Evolutionary conservation across 2,888 invertebrate genomes (phyloP).

Genomic region (Mycogona germanica): DNA sequence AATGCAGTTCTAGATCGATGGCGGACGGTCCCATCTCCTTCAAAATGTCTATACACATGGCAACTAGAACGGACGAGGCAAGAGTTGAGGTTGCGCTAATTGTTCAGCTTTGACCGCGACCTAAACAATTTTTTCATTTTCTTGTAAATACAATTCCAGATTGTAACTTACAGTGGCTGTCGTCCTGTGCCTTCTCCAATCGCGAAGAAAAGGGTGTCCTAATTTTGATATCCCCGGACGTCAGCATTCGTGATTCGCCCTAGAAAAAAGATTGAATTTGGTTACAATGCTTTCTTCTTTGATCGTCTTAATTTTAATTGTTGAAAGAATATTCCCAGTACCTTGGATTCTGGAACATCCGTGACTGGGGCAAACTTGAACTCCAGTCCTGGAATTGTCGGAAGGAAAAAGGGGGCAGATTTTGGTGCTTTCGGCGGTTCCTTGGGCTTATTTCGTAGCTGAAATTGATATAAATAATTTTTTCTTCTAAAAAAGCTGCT

Average conservation of each 20-base stretch:
- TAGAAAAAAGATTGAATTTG: background rate
- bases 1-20: constrained; percentile 76
- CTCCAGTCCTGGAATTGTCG: constrained; percentile 71
- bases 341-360: background rate
- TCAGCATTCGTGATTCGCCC: constrained; percentile 5
- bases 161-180: constrained; percentile 23
- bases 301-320: background rate
- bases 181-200: constrained; percentile 22
- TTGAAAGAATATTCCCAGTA: background rate
- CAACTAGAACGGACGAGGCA: background rate
- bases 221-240: constrained; percentile 17
- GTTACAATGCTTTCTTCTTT: background rate
- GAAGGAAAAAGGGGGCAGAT: constrained; percentile 90
- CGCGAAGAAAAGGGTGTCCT: constrained; percentile 26
- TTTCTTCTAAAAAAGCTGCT: background rate
- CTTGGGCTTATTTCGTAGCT: constrained; percentile 70
- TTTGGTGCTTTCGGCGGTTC: constrained; percentile 67
- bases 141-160: no score
- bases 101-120: constrained; percentile 29
- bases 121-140: background rate
- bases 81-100: background rate
- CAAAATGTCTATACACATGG: constrained; percentile 42
- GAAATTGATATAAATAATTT: constrained; percentile 18
- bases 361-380: constrained; percentile 53
- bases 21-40: constrained; percentile 66